These are phyloP conservation scores for Laticauda colubrina DNA, from an alignment of 2,113 vertebrate species.

Conservation along the genomic window DNA sequence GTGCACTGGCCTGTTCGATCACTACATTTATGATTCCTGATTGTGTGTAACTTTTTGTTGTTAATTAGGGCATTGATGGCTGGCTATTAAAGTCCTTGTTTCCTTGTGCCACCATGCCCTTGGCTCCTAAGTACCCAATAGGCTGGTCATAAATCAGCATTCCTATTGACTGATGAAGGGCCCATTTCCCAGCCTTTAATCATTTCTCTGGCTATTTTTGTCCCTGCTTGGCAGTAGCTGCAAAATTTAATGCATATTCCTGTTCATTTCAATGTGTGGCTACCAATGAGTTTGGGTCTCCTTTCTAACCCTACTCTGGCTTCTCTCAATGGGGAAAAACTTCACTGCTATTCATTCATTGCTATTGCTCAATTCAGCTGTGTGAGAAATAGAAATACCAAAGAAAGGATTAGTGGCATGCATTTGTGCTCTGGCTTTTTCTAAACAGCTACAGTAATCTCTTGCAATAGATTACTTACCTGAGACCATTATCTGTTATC, in stretches of 20 bases:
- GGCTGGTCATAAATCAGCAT: background rate
- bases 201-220: background rate
- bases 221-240: background rate
- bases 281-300: background rate
- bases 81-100: background rate
- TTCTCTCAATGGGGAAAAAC: background rate
- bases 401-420: background rate
- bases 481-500: constrained; percentile 92
- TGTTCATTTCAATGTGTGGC: background rate
- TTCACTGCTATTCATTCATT: background rate
- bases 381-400: background rate
- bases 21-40: too few relatives aligned
- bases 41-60: background rate
- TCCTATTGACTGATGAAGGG: background rate
- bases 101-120: background rate
- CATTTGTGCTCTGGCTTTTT: background rate
- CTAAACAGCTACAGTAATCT: background rate
- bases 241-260: background rate
- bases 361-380: background rate
- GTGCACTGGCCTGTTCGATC: too few relatives aligned
- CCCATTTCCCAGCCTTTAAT: background rate
- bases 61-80: background rate
- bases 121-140: background rate
- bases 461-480: constrained; percentile 70
- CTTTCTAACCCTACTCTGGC: background rate